Evolutionary conservation across 2,113 vertebrate genomes (phyloP).

Genomic region (Circaetus gallicus): DNA sequence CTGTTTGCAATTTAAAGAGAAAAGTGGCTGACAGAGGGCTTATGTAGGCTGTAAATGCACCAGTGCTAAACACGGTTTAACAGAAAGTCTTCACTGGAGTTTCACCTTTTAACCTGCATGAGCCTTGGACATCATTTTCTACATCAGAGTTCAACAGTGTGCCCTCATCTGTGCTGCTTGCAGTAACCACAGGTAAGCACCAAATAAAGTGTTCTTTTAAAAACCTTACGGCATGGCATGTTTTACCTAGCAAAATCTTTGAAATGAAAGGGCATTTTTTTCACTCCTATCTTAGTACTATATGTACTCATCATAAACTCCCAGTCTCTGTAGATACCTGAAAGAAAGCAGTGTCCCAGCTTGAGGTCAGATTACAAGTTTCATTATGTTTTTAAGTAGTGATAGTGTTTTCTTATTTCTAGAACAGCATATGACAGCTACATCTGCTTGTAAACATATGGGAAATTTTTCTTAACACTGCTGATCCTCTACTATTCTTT

Average conservation of each 20-base stretch:
- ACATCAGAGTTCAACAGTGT: background rate
- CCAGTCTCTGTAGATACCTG: background rate
- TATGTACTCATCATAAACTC: background rate
- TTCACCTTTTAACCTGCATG: background rate
- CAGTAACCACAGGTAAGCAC: background rate
- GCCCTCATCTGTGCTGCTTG: background rate
- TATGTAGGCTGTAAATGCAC: background rate
- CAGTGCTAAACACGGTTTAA: background rate
- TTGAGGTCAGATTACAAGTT: background rate
- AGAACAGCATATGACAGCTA: constrained; percentile 19
- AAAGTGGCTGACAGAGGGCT: background rate
- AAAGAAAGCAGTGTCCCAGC: background rate
- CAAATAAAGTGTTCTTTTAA: background rate
- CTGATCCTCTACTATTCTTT: background rate
- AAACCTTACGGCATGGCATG: background rate
- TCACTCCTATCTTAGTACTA: background rate
- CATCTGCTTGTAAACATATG: constrained; percentile 41
- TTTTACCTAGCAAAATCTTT: background rate
- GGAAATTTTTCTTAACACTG: constrained; percentile 15
- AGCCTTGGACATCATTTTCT: background rate
- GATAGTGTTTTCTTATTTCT: background rate
- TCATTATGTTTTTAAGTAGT: background rate
- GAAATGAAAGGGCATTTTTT: background rate
- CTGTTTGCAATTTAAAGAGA: background rate
- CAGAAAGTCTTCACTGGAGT: background rate